These are phyloP conservation scores for Poeciliopsis retropinna DNA, from an alignment of 2,113 vertebrate genomes.

Conservation along the genomic window DNA sequence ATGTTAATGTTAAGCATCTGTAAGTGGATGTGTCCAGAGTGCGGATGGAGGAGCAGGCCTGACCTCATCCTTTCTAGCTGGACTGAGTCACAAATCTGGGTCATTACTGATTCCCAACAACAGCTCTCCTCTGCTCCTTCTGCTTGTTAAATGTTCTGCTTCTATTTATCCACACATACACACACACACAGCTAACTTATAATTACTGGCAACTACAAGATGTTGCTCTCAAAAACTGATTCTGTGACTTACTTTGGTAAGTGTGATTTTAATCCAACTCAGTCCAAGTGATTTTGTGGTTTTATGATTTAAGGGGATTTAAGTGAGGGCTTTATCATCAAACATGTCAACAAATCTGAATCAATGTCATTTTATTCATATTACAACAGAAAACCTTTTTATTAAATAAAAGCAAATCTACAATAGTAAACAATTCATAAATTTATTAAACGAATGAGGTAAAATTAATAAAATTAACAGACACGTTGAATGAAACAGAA, in stretches of 20 bases:
- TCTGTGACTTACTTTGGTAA: too few relatives aligned
- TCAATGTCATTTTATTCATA: too few relatives aligned
- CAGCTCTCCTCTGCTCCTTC: slow-evolving; percentile 38
- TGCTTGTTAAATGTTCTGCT: slow-evolving; percentile 41
- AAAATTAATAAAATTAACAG: too few relatives aligned
- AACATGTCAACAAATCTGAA: too few relatives aligned
- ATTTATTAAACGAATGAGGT: too few relatives aligned
- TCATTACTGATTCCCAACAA: slow-evolving; percentile 56
- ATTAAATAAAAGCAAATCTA: too few relatives aligned
- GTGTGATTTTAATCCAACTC: not conserved
- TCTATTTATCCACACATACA: slow-evolving; percentile 8
- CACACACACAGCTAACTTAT: not conserved
- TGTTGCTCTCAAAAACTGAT: too few relatives aligned
- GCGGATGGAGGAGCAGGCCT: slow-evolving; percentile 15
- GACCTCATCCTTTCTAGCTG: slow-evolving; percentile 52
- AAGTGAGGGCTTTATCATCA: not conserved
- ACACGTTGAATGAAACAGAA: too few relatives aligned
- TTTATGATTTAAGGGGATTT: too few relatives aligned
- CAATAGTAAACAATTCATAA: too few relatives aligned
- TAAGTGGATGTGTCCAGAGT: slow-evolving; percentile 32
- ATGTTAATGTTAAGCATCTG: slow-evolving; percentile 42
- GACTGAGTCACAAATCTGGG: slow-evolving; percentile 64
- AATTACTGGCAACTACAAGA: not conserved
- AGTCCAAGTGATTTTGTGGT: too few relatives aligned
- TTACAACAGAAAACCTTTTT: too few relatives aligned